A percentile compares a stretch with the other conserved stretches of the same genome.
Evolutionary conservation across 2,797 vertebrate species (phyloP).

Genomic region (Crax fasciolata): DNA sequence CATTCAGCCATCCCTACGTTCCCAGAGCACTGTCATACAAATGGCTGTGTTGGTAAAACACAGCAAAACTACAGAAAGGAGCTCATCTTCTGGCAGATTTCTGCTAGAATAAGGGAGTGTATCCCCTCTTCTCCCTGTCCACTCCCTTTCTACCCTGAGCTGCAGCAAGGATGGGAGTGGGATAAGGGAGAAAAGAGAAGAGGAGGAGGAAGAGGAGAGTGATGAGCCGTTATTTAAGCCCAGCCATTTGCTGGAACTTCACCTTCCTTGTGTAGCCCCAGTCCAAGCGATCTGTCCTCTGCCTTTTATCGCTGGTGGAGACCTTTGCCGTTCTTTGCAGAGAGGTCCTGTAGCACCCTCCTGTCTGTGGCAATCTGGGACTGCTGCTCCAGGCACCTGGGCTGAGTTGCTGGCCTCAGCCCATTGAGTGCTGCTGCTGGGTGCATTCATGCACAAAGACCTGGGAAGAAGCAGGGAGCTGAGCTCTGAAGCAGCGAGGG

Average conservation of each 20-base stretch:
- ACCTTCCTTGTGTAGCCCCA: neutral
- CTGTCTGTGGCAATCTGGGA: rapidly evolving
- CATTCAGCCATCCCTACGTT: neutral
- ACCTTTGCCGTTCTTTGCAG: neutral
- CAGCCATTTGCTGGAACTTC: neutral
- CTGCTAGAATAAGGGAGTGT: neutral
- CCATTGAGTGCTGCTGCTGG: neutral
- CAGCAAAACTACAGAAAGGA: neutral
- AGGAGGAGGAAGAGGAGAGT: neutral
- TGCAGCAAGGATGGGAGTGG: neutral
- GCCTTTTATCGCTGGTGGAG: neutral
- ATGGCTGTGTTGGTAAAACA: neutral
- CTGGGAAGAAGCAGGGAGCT: conserved; percentile 38
- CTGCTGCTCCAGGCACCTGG: neutral
- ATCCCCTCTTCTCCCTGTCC: neutral
- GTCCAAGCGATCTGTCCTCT: neutral
- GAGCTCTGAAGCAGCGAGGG: conserved; percentile 29
- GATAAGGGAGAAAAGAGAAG: neutral
- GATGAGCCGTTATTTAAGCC: neutral
- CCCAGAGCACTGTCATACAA: neutral
- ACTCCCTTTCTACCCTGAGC: neutral
- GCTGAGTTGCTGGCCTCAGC: neutral
- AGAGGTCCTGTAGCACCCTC: neutral
- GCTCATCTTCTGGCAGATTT: neutral
- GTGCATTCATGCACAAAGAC: neutral